A percentile compares a stretch with the other conserved stretches of the same genome.
Evolutionary conservation across 2,797 vertebrate species (phyloP).

Genomic region (Syngnathus rostellatus): DNA sequence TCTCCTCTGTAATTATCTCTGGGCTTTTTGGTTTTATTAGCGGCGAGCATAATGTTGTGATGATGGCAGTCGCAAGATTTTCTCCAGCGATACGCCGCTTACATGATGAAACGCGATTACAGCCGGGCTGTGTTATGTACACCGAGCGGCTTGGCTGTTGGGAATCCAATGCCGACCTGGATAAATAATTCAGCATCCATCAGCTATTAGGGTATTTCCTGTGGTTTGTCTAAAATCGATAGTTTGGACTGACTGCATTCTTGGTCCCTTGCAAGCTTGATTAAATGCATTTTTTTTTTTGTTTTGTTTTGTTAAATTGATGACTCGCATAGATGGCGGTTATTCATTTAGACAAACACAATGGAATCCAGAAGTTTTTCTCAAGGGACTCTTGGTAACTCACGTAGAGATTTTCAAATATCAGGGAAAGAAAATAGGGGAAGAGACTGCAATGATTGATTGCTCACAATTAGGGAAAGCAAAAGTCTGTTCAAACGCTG

Average conservation of each 20-base stretch:
- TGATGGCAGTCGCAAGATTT: constrained; percentile 35
- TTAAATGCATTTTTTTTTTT: constrained; percentile 11
- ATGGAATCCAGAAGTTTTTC: background rate
- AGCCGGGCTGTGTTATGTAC: background rate
- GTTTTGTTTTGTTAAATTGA: background rate
- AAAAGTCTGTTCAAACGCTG: background rate
- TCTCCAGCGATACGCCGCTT: constrained; percentile 21
- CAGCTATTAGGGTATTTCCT: constrained; percentile 43
- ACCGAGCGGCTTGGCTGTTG: constrained; percentile 22
- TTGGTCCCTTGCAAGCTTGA: constrained; percentile 11
- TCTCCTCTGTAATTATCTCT: constrained; percentile 27
- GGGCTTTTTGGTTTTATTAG: constrained; percentile 50
- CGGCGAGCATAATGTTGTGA: constrained; percentile 41
- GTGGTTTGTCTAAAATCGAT: constrained; percentile 51
- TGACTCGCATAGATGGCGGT: background rate
- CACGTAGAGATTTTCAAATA: background rate
- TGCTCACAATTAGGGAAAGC: background rate
- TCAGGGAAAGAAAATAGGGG: background rate
- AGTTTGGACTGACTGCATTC: constrained; percentile 19
- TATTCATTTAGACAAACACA: background rate
- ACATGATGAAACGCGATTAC: background rate
- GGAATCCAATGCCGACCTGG: constrained; percentile 1
- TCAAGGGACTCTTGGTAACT: background rate
- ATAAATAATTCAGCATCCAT: constrained; percentile 53
- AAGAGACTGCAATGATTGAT: background rate